Evolutionary conservation across 2,888 invertebrate species (phyloP).

Genomic region (Macaria liturata): DNA sequence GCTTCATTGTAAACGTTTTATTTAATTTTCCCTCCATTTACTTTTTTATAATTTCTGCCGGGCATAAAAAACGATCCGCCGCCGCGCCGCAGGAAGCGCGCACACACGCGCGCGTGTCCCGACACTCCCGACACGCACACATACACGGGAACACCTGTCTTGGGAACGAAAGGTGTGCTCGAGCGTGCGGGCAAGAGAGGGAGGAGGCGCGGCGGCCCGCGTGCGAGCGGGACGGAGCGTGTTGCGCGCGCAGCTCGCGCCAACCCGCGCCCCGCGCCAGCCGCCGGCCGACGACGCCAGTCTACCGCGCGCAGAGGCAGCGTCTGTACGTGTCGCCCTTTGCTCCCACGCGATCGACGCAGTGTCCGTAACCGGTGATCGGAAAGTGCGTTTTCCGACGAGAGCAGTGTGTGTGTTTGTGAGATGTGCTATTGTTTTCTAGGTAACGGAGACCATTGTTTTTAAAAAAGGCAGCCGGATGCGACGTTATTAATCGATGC

Average conservation of each 20-base stretch:
- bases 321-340: conserved; percentile 72
- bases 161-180: conserved; percentile 81
- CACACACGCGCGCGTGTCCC: conserved; percentile 64
- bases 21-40: conserved; percentile 83
- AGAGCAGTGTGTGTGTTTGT: conserved; percentile 80
- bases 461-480: conserved; percentile 68
- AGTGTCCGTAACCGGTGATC: conserved; percentile 81
- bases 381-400: conserved; percentile 83
- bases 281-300: conserved; percentile 67
- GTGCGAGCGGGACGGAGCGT: conserved; percentile 63
- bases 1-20: conserved; percentile 83
- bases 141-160: conserved; percentile 78
- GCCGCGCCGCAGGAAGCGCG: conserved; percentile 80
- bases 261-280: conserved; percentile 81
- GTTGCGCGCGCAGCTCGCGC: conserved; percentile 76
- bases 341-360: conserved; percentile 78
- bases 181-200: conserved; percentile 63
- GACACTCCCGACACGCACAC: conserved; percentile 64
- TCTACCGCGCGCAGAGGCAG: conserved; percentile 80
- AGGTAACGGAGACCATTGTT: conserved; percentile 74
- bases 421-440: conserved; percentile 83
- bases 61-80: conserved; percentile 82
- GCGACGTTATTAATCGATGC: conserved; percentile 57
- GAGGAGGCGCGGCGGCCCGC: conserved; percentile 49
- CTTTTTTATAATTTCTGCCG: conserved; percentile 82